Evolutionary conservation across 2,113 vertebrate species (phyloP), one percentile per base, ranked within the genome.

Genomic region (Bos taurus): DNA sequence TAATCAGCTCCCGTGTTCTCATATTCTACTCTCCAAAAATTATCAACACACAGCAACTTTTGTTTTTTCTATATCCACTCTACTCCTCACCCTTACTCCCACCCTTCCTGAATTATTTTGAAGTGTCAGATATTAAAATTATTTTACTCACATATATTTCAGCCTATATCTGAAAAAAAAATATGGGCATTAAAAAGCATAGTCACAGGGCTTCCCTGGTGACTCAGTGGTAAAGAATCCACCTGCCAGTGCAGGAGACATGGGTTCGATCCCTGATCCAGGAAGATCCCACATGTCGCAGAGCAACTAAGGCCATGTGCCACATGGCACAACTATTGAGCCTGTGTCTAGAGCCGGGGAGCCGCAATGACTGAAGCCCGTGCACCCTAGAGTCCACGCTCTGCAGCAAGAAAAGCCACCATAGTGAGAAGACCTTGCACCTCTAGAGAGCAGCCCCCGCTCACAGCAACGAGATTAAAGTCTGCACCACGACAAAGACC

Each of bases 311-410:
- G 43, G 43, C 43, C 4, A 26, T 3, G 11, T 43, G 23, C 15
- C 74, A 16, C 40, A 1, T 46, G 43, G 43, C 43, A 80, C 77
- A 48, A 17, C 26, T 17, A 10, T 5, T 30, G 7, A 80, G 26
- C 43, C 36, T 77, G 71, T 25, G 36, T 43, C 36, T 74, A 74
- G 19, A 74, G 36, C 71, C 1, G 0, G 36, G 71, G 36, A 43
- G 36, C 43, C 0, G 0, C 26, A 77, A 17, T 26, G 9, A 9
- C 43, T 10, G 43, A 17, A 78, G 26, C 4, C 77, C 0, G 0
- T 1, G 43, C 2, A 2, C 43, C 77, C 77, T 10, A 5, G 15
- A 80, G 7, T 1, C 77, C 2, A 1, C 0, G 7, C 77, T 80
- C 43, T 10, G 26, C 26, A 30, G 14, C 77, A 48, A 30, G 43